These are phyloP conservation scores for Fregata magnificens DNA, from an alignment of 2,113 vertebrate genomes.

Conservation along the genomic window DNA sequence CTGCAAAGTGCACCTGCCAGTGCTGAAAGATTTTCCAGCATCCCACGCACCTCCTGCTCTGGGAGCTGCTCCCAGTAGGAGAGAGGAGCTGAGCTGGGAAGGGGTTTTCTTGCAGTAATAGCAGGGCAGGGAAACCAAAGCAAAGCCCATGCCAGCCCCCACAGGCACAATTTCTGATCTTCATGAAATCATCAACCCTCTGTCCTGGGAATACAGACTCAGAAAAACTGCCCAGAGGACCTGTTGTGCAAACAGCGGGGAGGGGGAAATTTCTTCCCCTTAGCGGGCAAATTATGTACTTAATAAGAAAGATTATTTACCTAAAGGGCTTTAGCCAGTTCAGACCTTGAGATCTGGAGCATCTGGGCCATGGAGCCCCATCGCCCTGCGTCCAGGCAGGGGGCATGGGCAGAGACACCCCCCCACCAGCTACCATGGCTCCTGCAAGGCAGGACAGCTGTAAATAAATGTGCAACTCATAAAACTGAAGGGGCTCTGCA, in stretches of 20 bases:
- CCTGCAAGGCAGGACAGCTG: conserved; percentile 12
- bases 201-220: neutral
- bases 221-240: neutral
- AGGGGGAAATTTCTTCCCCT: neutral
- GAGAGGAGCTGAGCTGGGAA: neutral
- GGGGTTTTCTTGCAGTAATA: neutral
- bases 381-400: neutral
- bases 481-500: conserved; percentile 65
- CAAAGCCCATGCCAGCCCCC: neutral
- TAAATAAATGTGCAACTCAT: conserved; percentile 64
- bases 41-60: neutral
- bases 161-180: neutral
- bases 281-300: neutral
- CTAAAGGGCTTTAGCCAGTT: neutral
- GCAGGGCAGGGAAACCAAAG: neutral
- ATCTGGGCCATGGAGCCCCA: neutral
- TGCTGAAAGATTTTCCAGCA: neutral
- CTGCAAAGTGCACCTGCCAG: neutral
- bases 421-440: neutral
- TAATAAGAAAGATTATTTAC: neutral
- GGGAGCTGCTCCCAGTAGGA: neutral
- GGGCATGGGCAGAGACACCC: neutral
- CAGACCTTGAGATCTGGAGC: neutral
- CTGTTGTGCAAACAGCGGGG: neutral
- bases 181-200: neutral